Percentiles rank a stretch among this genome's conserved stretches.
Evolutionary conservation across 2,113 vertebrate genomes (phyloP).

Genomic region (Microcebus lehilahytsara): DNA sequence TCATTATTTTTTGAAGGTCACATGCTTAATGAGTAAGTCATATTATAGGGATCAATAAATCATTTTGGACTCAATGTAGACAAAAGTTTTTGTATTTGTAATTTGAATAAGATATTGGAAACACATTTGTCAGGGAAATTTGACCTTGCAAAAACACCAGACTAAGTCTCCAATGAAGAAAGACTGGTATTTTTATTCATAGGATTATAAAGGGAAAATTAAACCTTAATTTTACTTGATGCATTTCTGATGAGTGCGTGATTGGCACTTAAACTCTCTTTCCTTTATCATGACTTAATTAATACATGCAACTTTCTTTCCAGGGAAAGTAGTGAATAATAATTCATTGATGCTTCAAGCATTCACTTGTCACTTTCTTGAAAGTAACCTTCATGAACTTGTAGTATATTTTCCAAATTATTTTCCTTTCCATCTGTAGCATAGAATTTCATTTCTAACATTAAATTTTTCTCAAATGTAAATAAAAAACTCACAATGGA

Average conservation of each 20-base stretch:
- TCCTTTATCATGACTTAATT: constrained; percentile 42
- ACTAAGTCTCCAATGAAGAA: constrained; percentile 13
- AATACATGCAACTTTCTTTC: constrained; percentile 40
- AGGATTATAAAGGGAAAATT: background rate
- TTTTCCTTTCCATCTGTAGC: background rate
- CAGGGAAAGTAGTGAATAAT: constrained; percentile 11
- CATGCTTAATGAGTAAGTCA: background rate
- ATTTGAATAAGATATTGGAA: background rate
- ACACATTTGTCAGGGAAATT: constrained; percentile 14
- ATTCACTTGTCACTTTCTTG: background rate
- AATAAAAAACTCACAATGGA: background rate
- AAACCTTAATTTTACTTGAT: constrained; percentile 49
- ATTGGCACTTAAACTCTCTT: constrained; percentile 47
- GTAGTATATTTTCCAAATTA: background rate
- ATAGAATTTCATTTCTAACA: background rate
- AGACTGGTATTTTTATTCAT: constrained; percentile 3
- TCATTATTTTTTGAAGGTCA: background rate
- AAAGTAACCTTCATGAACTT: background rate
- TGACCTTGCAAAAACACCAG: constrained; percentile 30
- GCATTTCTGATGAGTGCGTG: constrained; percentile 29
- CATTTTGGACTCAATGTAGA: background rate
- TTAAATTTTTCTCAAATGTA: background rate
- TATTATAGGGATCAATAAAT: background rate
- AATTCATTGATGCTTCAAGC: background rate
- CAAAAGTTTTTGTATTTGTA: background rate